Conservation (phyloP, 2,113 vertebrate species). For the Eretmodus cyanostictus region DNA sequence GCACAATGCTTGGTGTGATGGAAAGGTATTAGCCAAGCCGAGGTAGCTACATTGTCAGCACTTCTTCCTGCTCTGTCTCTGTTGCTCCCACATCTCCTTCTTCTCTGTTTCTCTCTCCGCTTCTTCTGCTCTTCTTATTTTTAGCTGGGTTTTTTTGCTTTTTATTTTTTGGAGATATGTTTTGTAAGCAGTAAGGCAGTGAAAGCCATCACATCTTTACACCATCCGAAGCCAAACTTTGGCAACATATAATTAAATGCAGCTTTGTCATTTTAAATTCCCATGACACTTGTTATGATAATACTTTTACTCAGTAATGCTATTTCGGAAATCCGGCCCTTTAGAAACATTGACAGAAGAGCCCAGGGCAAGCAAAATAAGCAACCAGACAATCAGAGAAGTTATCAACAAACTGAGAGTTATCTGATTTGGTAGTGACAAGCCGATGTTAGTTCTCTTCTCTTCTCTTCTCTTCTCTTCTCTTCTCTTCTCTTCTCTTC, state of each 20-base stretch:
- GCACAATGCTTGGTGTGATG: slow-evolving; percentile 69
- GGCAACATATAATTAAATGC: not conserved
- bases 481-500: not conserved
- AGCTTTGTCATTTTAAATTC: not conserved
- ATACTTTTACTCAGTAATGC: not conserved
- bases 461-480: not conserved
- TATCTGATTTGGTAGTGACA: not conserved
- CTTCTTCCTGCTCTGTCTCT: slow-evolving; percentile 46
- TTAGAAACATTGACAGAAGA: not conserved
- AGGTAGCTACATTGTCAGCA: slow-evolving; percentile 65
- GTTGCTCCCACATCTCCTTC: slow-evolving; percentile 34
- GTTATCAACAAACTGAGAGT: not conserved
- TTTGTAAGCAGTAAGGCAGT: not conserved
- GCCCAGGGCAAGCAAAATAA: not conserved
- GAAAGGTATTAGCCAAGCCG: slow-evolving; percentile 67
- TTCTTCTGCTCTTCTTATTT: not conserved
- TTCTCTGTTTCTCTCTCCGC: not conserved
- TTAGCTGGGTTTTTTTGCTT: not conserved
- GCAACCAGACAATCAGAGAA: not conserved
- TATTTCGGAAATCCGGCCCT: not conserved
- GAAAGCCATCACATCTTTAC: not conserved
- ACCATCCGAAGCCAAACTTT: not conserved
- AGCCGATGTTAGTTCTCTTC: not conserved
- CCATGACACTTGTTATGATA: not conserved
- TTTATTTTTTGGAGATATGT: not conserved